phyloP scores from a whole-genome alignment of 2,888 invertebrate species.

The Ernsta delagoae region DNA sequence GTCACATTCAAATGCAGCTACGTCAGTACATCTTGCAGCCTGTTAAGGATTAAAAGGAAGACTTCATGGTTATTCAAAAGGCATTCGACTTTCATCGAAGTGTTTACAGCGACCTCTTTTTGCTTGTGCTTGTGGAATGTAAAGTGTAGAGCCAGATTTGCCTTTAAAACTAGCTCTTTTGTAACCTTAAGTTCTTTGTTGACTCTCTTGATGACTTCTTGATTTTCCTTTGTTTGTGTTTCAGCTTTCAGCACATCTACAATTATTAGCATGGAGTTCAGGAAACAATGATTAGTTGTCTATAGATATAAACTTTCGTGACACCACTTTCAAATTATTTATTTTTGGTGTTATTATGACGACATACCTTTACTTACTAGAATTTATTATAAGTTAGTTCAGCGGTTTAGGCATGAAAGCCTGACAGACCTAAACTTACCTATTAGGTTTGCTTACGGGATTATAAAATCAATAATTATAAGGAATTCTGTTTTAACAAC shows the following conservation, averaged over 20 bases:
- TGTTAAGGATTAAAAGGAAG: constrained; percentile 14
- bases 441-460: too few relatives aligned
- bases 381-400: too few relatives aligned
- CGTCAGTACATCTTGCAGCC: constrained; percentile 2
- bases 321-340: too few relatives aligned
- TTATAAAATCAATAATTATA: too few relatives aligned
- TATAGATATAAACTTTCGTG: too few relatives aligned
- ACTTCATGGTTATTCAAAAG: constrained; percentile 19
- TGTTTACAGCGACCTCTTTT: constrained; percentile 21
- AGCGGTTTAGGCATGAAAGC: too few relatives aligned
- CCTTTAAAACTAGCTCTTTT: constrained; percentile 1
- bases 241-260: neutral
- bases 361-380: too few relatives aligned
- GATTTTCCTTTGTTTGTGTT: neutral
- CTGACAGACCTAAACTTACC: too few relatives aligned
- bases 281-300: neutral
- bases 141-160: constrained; percentile 7
- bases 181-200: neutral
- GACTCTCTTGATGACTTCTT: neutral
- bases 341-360: too few relatives aligned
- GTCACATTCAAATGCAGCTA: constrained; percentile 1
- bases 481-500: neutral
- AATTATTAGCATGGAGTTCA: neutral
- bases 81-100: constrained; percentile 19
- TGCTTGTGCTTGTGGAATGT: neutral